Conservation (phyloP, 2,797 vertebrate genomes). For the Chloroceryle inda region DNA sequence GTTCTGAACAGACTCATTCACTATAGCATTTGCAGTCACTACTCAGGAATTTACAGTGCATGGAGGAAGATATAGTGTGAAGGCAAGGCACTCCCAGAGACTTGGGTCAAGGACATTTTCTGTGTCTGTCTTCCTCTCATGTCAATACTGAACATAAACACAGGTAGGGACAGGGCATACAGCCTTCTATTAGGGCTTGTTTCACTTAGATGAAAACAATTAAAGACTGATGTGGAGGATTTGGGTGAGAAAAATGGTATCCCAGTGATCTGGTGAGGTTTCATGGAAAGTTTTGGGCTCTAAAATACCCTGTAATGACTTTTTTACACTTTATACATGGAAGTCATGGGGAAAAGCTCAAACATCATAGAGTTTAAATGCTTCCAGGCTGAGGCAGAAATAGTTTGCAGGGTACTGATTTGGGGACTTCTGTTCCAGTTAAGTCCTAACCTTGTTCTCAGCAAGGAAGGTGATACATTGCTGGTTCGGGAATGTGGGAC, state of each 20-base stretch:
- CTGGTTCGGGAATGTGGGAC: fast-evolving
- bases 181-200: background rate
- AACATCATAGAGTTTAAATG: background rate
- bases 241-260: background rate
- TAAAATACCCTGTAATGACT: background rate
- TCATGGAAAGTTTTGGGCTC: background rate
- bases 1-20: background rate
- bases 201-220: background rate
- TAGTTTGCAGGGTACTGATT: background rate
- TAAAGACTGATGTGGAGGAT: background rate
- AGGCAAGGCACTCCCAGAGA: background rate
- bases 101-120: background rate
- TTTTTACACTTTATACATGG: background rate
- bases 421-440: background rate
- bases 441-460: background rate
- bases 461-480: background rate
- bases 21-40: background rate
- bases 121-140: background rate
- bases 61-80: background rate
- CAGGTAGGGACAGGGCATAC: background rate
- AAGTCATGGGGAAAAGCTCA: background rate
- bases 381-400: background rate
- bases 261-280: background rate
- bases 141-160: background rate
- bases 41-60: background rate